A percentile compares a stretch with the other conserved stretches of the same genome.
Evolutionary conservation across 2,888 invertebrate genomes (phyloP).

Genomic region (Microdon myrmicae): DNA sequence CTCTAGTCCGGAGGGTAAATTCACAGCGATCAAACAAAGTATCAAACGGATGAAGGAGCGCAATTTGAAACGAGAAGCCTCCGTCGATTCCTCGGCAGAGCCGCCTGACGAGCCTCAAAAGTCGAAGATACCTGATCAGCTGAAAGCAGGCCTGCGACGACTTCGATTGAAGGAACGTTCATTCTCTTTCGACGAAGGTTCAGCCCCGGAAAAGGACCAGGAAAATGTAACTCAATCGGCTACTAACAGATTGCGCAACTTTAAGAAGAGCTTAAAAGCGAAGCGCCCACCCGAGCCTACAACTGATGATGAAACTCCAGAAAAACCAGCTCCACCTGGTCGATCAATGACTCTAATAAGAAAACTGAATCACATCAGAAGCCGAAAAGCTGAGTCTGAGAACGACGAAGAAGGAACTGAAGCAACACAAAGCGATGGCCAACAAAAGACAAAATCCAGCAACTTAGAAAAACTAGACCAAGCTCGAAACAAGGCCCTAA

Average conservation of each 20-base stretch:
- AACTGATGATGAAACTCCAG: slow-evolving; percentile 16
- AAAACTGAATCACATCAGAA: slow-evolving; percentile 56
- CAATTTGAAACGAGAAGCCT: slow-evolving; percentile 21
- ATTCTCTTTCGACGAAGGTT: slow-evolving; percentile 47
- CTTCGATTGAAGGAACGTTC: slow-evolving; percentile 55
- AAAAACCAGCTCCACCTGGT: slow-evolving; percentile 26
- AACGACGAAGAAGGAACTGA: slow-evolving; percentile 46
- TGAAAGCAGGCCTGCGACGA: slow-evolving; percentile 57
- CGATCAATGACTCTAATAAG: slow-evolving; percentile 53
- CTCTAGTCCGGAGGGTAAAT: slow-evolving; percentile 39
- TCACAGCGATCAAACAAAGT: slow-evolving; percentile 56
- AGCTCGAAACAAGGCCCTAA: slow-evolving; percentile 56
- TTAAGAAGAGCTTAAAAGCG: slow-evolving; percentile 59
- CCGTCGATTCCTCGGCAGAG: slow-evolving; percentile 29
- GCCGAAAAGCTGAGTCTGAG: slow-evolving; percentile 52
- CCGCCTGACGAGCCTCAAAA: slow-evolving; percentile 37
- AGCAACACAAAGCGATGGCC: slow-evolving; percentile 33
- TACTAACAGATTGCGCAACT: slow-evolving; percentile 57
- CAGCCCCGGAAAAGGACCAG: slow-evolving; percentile 22
- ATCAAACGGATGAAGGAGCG: slow-evolving; percentile 59
- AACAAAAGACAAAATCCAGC: slow-evolving; percentile 27
- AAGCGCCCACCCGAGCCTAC: slow-evolving; percentile 30
- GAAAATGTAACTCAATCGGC: slow-evolving; percentile 9
- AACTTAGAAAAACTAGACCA: slow-evolving; percentile 55
- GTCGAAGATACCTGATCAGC: slow-evolving; percentile 47